Conservation (phyloP, 2,888 invertebrate genomes). For the Phalera bucephala region DNA sequence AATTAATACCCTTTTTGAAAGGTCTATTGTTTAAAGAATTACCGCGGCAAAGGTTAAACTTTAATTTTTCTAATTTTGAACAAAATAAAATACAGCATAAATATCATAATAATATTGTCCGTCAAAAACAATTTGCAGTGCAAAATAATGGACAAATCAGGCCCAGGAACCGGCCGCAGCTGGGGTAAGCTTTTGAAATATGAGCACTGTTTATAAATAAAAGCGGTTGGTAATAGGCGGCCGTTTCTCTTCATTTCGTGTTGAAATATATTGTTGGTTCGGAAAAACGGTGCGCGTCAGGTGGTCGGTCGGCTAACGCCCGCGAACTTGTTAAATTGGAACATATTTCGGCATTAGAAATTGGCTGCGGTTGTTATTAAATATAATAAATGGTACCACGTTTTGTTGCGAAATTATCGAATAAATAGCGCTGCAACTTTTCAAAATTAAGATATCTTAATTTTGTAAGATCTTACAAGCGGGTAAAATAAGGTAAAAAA, state of each 20-base stretch:
- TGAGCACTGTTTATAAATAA: conserved; percentile 60
- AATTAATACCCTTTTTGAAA: too few relatives aligned
- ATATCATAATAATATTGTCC: too few relatives aligned
- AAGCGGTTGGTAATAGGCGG: conserved; percentile 49
- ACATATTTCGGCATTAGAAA: conserved; percentile 10
- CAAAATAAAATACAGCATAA: too few relatives aligned
- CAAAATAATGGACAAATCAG: conserved; percentile 34
- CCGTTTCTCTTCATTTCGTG: conserved; percentile 55
- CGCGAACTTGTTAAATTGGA: conserved; percentile 14
- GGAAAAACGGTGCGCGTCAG: conserved; percentile 18
- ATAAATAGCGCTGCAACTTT: too few relatives aligned
- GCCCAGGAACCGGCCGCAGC: conserved; percentile 24
- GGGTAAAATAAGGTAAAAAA: too few relatives aligned
- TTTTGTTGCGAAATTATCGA: too few relatives aligned
- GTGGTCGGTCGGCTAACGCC: conserved; percentile 4
- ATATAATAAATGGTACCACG: too few relatives aligned
- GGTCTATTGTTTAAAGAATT: too few relatives aligned
- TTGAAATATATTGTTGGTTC: conserved; percentile 36
- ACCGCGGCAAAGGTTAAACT: too few relatives aligned
- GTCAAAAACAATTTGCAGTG: conserved; percentile 26
- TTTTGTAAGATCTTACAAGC: too few relatives aligned
- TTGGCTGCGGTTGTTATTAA: not conserved
- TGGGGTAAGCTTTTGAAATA: conserved; percentile 41
- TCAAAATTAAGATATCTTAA: too few relatives aligned
- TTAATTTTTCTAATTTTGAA: too few relatives aligned